Conservation (phyloP, 2,113 vertebrate genomes). For the Chaenogobius annularis region DNA sequence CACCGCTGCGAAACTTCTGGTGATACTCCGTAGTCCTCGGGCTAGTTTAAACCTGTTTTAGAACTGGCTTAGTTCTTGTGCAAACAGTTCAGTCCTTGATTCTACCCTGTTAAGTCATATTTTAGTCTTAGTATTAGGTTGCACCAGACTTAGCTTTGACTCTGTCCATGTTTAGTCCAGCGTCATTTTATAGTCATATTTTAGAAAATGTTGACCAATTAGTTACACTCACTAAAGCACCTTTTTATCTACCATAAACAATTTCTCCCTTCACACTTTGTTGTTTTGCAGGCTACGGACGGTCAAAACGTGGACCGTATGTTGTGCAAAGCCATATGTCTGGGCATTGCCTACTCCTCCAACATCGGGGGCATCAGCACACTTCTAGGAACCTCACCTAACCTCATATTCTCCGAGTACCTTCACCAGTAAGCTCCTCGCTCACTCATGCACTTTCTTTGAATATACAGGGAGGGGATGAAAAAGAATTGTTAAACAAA, state of each 20-base stretch:
- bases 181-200: no score
- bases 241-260: no score
- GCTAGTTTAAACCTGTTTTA: no score
- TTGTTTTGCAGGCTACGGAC: not conserved
- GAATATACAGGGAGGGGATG: not conserved
- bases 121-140: no score
- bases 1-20: no score
- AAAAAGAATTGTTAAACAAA: not conserved
- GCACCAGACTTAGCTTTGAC: no score
- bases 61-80: no score
- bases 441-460: not conserved
- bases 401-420: constrained; percentile 90
- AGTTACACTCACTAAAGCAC: no score
- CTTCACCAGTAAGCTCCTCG: constrained; percentile 83
- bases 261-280: not conserved
- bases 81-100: no score
- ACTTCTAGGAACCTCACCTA: constrained; percentile 90
- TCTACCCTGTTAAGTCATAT: not conserved
- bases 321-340: constrained; percentile 87
- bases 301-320: constrained; percentile 65
- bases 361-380: constrained; percentile 90
- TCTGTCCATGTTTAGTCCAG: no score
- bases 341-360: constrained; percentile 88
- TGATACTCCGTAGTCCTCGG: no score
- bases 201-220: no score